Conservation (phyloP, 2,797 vertebrate species). For the Danio aesculapii region DNA sequence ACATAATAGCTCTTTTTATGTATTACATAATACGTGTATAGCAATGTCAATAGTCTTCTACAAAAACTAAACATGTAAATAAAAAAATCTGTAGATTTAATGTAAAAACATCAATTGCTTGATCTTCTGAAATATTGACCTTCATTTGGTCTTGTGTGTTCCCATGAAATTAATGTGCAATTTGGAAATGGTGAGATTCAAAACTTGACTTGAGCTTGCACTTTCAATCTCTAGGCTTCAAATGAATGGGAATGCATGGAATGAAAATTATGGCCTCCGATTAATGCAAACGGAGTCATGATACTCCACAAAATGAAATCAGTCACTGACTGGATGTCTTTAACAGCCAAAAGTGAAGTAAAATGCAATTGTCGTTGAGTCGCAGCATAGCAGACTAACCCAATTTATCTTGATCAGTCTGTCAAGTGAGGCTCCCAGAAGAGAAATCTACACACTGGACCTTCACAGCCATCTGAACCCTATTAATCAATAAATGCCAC, state of each 20-base stretch:
- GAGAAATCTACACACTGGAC: slow-evolving; percentile 19
- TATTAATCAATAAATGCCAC: slow-evolving; percentile 46
- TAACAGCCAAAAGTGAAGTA: slow-evolving; percentile 16
- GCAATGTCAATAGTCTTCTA: no score
- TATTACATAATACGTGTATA: no score
- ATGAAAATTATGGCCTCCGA: background rate
- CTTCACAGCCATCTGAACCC: slow-evolving; percentile 25
- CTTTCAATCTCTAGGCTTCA: background rate
- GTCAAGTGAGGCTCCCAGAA: slow-evolving; percentile 24
- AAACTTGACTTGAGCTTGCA: background rate
- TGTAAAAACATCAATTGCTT: no score
- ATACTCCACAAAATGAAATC: slow-evolving; percentile 1
- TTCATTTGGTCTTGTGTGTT: background rate
- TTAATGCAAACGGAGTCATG: background rate
- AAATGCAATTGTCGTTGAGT: slow-evolving; percentile 6
- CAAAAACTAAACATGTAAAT: no score
- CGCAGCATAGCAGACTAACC: slow-evolving; percentile 16
- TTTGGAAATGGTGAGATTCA: background rate
- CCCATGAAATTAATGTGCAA: background rate
- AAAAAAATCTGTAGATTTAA: no score
- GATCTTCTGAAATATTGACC: background rate
- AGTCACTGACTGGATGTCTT: background rate
- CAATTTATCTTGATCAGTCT: slow-evolving; percentile 30
- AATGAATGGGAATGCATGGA: background rate
- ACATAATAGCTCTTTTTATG: no score